Evolutionary conservation across 2,888 invertebrate genomes (phyloP), one percentile per base, ranked within the genome.

Genomic region (Campaea margaritaria): DNA sequence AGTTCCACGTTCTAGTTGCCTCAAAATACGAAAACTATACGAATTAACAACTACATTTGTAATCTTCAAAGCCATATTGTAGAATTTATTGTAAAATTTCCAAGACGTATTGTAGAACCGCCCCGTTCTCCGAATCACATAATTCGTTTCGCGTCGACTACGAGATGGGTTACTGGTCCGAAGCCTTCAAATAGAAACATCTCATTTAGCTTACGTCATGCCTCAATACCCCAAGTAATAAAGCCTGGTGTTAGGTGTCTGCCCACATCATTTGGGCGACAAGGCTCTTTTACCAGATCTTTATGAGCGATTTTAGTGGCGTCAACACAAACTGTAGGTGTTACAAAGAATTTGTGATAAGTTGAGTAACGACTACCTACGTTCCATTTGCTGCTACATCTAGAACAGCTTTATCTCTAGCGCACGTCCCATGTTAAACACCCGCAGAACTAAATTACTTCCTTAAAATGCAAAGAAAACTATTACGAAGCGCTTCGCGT

Each of bases 381-480:
- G 47, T 50, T 56, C 43, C 46, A 31, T 54, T 49, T 52, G 21
- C 38, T 34, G 21, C 39, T 34, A 27, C 52, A 36, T 58, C 54
- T 49, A 47, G 52, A 47, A 51, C 12, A 14, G 38, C 51, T 46
- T 44, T 64, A 56, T 61, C 67, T 56, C 16, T 52, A 28, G 42
- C 50, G 48, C 38, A 41, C 46, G 55, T 64, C 55, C 53, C 61
- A 65, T 64, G 57, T 58, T 59, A 72, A 74, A 63, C 59, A 71
- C 69, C 69, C 70, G 65, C 68, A 70, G 60, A 46, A 70, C 60
- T 68, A 46, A 74, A 75, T 70, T 58, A 76, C 74, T 81, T 78
- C 73, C 78, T 79, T 69, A 72, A 78, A 79, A 78, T 73, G 72
- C 73, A 79, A 80, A 79, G 75, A 76, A 79, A 79, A 78, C 74